Conservation (phyloP, 1,140 invertebrate species). For the Drosophila seguyi region DNA sequence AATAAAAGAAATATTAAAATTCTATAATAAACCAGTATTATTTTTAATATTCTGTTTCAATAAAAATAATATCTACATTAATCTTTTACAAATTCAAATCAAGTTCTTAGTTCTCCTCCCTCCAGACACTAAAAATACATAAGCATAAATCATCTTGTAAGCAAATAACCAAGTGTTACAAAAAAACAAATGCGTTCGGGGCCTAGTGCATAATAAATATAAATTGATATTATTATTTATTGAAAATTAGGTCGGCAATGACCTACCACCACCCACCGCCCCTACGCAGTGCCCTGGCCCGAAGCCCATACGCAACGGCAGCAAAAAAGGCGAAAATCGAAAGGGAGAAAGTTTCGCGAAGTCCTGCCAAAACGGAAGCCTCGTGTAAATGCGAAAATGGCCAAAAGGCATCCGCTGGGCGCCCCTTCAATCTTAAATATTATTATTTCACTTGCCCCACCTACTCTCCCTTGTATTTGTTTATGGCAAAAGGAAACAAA, state of each 20-base stretch:
- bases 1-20: not conserved
- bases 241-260: conserved; percentile 63
- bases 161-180: conserved; percentile 22
- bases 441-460: conserved; percentile 25
- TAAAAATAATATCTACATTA: not conserved
- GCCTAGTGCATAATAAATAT: conserved; percentile 48
- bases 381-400: conserved; percentile 63
- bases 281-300: conserved; percentile 8
- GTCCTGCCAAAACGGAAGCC: conserved; percentile 70
- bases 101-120: not conserved
- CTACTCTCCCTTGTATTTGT: conserved; percentile 4
- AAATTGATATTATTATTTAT: conserved; percentile 67
- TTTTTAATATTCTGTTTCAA: not conserved
- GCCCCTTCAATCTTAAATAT: conserved; percentile 54
- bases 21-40: not conserved
- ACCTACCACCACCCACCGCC: conserved; percentile 27
- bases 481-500: not conserved
- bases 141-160: conserved; percentile 30
- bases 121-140: not conserved
- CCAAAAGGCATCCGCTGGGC: conserved; percentile 60
- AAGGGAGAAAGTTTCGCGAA: conserved; percentile 14
- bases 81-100: not conserved
- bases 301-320: conserved; percentile 1
- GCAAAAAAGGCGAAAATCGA: not conserved
- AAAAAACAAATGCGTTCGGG: conserved; percentile 2